Conservation (phyloP, 2,113 vertebrate genomes). For the Nestor notabilis region DNA sequence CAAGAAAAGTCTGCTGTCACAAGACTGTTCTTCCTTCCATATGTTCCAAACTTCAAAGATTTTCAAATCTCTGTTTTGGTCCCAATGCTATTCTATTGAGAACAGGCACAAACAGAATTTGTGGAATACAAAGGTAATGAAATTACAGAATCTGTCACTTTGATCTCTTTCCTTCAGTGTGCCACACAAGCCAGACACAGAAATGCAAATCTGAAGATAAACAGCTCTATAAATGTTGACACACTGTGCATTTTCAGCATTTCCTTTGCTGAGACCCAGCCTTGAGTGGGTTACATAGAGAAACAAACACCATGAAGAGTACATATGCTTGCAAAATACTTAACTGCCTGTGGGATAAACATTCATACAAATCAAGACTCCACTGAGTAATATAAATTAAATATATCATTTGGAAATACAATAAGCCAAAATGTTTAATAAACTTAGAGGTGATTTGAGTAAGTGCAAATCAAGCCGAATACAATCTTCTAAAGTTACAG, state of each 20-base stretch:
- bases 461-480: not conserved
- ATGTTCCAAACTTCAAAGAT: slow-evolving; percentile 41
- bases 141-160: slow-evolving; percentile 25
- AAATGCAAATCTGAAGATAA: slow-evolving; percentile 3
- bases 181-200: slow-evolving; percentile 4
- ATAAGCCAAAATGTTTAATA: not conserved
- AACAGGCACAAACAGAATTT: slow-evolving; percentile 19
- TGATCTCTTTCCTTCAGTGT: slow-evolving; percentile 2
- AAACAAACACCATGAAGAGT: not conserved
- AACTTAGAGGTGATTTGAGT: not conserved
- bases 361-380: not conserved
- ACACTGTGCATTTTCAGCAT: not conserved
- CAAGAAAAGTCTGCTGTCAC: not conserved
- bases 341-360: slow-evolving; percentile 29
- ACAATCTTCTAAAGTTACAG: not conserved
- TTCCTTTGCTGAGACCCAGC: not conserved
- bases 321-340: not conserved
- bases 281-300: not conserved
- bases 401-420: not conserved
- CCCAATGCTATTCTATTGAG: not conserved
- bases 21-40: not conserved
- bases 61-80: not conserved
- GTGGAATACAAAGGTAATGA: slow-evolving; percentile 25
- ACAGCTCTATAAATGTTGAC: not conserved
- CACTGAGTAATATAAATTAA: not conserved